Base-by-base conservation (phyloP, 2,888 invertebrate species). In the Dicyrtoma fusca region DNA sequence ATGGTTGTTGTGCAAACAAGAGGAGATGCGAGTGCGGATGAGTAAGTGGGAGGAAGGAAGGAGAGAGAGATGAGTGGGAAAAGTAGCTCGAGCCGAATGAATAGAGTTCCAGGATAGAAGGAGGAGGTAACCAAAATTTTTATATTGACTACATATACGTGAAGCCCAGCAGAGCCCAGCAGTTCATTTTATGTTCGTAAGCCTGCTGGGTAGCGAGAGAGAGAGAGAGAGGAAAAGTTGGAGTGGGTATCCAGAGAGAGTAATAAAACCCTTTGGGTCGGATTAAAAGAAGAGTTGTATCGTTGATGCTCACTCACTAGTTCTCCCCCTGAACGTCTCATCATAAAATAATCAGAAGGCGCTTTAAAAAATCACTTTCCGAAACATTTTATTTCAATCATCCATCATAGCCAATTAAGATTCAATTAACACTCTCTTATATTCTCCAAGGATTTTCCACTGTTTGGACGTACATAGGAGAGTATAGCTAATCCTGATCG, bases 401-500 rank as follows among this genome's bases (percentile, higher is more conserved):
- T 74, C 72, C 72, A 74, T 76, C 75, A 76, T 72, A 62, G 19
- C 72, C 75, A 74, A 76, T 74, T 76, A 76, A 76, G 70, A 70
- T 74, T 69, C 74, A 76, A 76, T 76, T 76, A 76, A 68, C 75
- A 74, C 75, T 74, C 34, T n/a, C 42, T 66, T 42, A 53, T 66
- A 23, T 42, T 66, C 66, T 55, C 66, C 21, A 25, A 53, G 66
- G 66, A 55, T 55, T 42, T 53, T 51, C 23, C 49, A n/a, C n/a
- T 47, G 51, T 47, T n/a, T 17, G 21, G 26, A 14, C 17, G 34
- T 3, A n/a, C 11, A 5, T 42, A 45, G 45, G 21, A n/a, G n/a
- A 34, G 34, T 17, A 44, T 42, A 42, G 14, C 1, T n/a, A n/a
- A 4, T 44, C 5, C 47, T 49, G n/a, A 19, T 45, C 23, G 47